Percentiles rank a stretch among this genome's conserved stretches.
Conservation (phyloP, 2,113 vertebrate genomes). For the Lepus europaeus region DNA sequence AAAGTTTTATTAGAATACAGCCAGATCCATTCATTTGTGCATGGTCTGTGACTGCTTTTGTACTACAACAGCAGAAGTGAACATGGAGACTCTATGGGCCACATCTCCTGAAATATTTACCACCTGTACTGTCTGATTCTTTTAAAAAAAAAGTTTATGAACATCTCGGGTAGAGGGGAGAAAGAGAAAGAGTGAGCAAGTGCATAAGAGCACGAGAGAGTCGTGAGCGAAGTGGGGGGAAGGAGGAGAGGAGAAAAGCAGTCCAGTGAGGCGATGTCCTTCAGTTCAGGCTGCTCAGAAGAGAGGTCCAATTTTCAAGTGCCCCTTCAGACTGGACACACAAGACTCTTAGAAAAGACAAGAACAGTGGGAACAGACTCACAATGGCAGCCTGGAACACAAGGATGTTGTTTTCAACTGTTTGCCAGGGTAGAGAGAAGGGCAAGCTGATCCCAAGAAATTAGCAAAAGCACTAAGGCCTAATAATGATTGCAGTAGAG, state of each 20-base stretch:
- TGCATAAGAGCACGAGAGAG: not conserved
- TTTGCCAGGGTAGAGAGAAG: conserved; percentile 83
- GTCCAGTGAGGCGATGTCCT: not conserved
- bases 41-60: not conserved
- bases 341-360: not conserved
- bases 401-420: conserved; percentile 40
- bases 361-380: conserved; percentile 11
- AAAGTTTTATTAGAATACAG: conserved; percentile 30
- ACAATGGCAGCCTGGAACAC: not conserved
- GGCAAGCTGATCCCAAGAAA: conserved; percentile 87
- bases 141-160: not conserved
- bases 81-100: not conserved
- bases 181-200: not conserved
- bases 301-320: not conserved
- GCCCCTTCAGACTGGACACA: not conserved
- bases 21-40: not conserved
- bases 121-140: not conserved
- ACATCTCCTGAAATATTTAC: not conserved
- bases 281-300: not conserved
- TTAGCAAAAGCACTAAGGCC: conserved; percentile 87
- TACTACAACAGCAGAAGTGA: not conserved
- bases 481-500: conserved; percentile 87
- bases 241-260: not conserved
- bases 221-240: not conserved
- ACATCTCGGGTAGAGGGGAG: not conserved